These are phyloP conservation scores for Melozone crissalis DNA, from an alignment of 2,113 vertebrate species.

Conservation along the genomic window DNA sequence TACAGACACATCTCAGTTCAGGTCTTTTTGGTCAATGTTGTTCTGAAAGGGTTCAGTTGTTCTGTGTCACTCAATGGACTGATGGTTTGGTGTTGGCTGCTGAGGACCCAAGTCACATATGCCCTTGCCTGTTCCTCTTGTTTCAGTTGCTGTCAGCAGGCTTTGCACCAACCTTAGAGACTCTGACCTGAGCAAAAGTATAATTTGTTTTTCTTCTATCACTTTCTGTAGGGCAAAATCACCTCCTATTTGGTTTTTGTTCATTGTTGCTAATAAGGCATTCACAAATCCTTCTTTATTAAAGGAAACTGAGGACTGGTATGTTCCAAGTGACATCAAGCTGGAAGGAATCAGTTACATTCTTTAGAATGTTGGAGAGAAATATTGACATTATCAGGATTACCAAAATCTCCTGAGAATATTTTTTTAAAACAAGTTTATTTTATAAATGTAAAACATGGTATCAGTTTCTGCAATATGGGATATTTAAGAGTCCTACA, in stretches of 20 bases:
- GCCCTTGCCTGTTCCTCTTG: neutral
- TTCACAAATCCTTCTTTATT: neutral
- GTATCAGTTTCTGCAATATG: neutral
- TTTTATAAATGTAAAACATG: neutral
- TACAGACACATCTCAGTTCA: neutral
- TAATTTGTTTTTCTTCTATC: neutral
- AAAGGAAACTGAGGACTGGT: neutral
- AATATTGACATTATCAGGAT: neutral
- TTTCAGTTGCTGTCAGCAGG: neutral
- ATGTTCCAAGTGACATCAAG: neutral
- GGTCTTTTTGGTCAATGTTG: neutral
- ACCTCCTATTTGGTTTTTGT: neutral
- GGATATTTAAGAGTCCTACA: neutral
- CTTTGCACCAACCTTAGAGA: neutral
- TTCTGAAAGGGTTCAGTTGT: neutral
- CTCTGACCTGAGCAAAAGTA: neutral
- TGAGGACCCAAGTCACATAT: neutral
- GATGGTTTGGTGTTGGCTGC: neutral
- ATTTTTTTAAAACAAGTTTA: neutral
- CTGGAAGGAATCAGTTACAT: neutral
- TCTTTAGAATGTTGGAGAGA: neutral
- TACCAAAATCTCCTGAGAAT: neutral
- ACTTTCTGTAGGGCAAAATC: neutral
- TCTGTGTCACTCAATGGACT: neutral
- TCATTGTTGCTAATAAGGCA: neutral